Percentiles rank a stretch among this genome's conserved stretches.
These are phyloP conservation scores for Hylomyscus alleni DNA, from an alignment of 2,797 vertebrate species.

Conservation along the genomic window DNA sequence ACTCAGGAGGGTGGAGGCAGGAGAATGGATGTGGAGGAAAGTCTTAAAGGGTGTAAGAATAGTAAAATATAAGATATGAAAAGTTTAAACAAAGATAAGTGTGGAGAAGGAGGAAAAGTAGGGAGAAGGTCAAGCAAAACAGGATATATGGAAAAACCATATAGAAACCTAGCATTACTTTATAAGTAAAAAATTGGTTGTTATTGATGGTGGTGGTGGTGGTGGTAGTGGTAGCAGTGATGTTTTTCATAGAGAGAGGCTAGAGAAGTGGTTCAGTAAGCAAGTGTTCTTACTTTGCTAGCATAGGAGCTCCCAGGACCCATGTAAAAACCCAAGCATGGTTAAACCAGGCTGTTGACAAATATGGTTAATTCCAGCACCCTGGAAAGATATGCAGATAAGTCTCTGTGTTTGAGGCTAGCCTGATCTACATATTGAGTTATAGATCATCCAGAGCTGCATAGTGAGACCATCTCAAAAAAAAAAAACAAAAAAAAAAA, in stretches of 20 bases:
- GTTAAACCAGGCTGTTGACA: background rate
- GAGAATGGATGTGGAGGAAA: background rate
- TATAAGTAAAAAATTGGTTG: background rate
- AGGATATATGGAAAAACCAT: background rate
- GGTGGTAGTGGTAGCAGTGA: background rate
- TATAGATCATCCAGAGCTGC: background rate
- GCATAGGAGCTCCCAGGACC: background rate
- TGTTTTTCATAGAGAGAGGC: background rate
- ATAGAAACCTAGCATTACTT: background rate
- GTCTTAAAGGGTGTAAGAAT: background rate
- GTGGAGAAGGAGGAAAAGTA: background rate
- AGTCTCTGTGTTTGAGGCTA: background rate
- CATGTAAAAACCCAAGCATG: background rate
- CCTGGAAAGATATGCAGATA: background rate
- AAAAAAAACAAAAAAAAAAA: background rate
- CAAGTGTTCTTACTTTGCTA: background rate
- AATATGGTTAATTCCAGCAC: background rate
- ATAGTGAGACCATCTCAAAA: background rate
- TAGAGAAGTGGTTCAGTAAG: background rate
- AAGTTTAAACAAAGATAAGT: background rate
- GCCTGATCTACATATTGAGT: background rate
- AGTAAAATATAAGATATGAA: background rate
- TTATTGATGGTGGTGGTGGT: background rate
- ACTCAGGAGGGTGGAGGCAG: background rate
- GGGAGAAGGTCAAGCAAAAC: background rate